Evolutionary conservation across 2,888 invertebrate species (phyloP).

Genomic region (Leptopilina myrica): DNA sequence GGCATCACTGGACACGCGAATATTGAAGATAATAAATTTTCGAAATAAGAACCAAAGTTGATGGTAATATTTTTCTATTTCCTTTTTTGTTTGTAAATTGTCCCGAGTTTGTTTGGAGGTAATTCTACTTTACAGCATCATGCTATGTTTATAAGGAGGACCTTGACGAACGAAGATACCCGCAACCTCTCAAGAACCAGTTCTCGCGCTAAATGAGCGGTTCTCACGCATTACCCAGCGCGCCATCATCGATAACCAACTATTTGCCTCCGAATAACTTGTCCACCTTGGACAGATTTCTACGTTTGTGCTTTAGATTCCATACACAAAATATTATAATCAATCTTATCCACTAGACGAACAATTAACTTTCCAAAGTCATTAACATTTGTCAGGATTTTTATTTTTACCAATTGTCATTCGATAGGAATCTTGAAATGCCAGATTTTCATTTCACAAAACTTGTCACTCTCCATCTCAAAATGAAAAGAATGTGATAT

Average conservation of each 20-base stretch:
- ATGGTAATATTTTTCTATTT: not conserved
- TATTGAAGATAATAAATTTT: no score
- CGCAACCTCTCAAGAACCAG: slow-evolving; percentile 25
- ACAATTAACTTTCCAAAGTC: no score
- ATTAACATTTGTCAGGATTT: no score
- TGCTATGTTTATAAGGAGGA: slow-evolving; percentile 21
- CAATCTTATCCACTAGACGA: not conserved
- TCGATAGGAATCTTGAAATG: no score
- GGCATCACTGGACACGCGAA: no score
- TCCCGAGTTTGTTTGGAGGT: not conserved
- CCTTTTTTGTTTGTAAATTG: not conserved
- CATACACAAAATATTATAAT: not conserved
- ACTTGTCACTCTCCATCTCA: no score
- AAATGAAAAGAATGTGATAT: no score
- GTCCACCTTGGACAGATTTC: slow-evolving; percentile 12
- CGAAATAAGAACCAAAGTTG: not conserved
- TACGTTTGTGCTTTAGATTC: not conserved
- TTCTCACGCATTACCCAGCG: slow-evolving; percentile 37
- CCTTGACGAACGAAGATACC: slow-evolving; percentile 12
- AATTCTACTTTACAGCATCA: slow-evolving; percentile 33
- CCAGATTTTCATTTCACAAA: no score
- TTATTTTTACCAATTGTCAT: no score
- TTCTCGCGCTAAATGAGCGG: slow-evolving; percentile 32
- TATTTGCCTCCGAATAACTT: slow-evolving; percentile 32
- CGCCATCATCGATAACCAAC: slow-evolving; percentile 26